phyloP scores from a whole-genome alignment of 2,888 invertebrate genomes.

The Drosophila testacea region DNA sequence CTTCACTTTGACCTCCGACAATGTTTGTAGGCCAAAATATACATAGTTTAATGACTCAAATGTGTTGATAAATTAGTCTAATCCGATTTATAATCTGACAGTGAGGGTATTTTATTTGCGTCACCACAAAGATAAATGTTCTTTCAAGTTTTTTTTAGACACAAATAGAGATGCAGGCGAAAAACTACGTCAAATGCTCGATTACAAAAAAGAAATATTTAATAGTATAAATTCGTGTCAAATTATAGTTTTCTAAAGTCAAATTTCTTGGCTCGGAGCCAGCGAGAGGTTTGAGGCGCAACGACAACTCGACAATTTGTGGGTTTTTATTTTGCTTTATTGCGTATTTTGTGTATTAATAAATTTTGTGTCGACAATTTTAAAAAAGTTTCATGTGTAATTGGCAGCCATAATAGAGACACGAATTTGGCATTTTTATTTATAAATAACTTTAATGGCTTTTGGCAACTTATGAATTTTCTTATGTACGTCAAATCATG shows the following conservation, averaged over 20 bases:
- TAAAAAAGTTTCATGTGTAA: constrained; percentile 38
- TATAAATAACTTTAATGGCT: constrained; percentile 27
- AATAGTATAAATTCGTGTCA: constrained; percentile 73
- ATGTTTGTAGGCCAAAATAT: neutral
- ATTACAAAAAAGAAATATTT: constrained; percentile 38
- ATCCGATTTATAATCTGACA: neutral
- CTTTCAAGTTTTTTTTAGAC: no score
- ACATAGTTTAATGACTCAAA: neutral
- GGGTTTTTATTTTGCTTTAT: constrained; percentile 15
- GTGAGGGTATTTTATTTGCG: neutral
- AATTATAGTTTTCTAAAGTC: constrained; percentile 74
- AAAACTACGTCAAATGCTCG: constrained; percentile 4
- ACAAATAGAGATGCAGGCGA: neutral
- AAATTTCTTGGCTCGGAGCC: constrained; percentile 58
- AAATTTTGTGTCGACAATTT: constrained; percentile 27
- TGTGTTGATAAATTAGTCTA: no score
- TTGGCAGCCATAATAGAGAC: constrained; percentile 47
- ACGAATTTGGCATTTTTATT: constrained; percentile 29
- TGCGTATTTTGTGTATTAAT: constrained; percentile 39
- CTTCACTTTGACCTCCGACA: neutral
- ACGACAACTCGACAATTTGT: constrained; percentile 39
- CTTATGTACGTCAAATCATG: constrained; percentile 2
- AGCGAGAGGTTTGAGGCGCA: neutral
- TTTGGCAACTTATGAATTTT: constrained; percentile 24
- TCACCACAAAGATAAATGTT: neutral